Evolutionary conservation across 2,113 vertebrate species (phyloP).

Genomic region (Rhinogobius similis): DNA sequence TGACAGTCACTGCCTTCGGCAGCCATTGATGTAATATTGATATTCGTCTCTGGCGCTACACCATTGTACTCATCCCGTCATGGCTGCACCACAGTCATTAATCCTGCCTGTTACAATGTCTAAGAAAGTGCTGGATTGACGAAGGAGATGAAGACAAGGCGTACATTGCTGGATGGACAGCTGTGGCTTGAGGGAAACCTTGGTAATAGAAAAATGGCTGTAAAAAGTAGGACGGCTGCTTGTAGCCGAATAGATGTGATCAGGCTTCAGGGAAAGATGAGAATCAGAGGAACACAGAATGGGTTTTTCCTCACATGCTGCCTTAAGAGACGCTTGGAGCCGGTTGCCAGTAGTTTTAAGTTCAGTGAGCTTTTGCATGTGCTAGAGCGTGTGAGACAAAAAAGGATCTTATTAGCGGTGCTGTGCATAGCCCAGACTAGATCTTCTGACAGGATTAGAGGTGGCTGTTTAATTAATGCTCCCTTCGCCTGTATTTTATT

Average conservation of each 20-base stretch:
- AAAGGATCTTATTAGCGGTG: constrained; percentile 21
- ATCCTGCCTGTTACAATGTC: neutral
- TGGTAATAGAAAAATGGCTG: constrained; percentile 17
- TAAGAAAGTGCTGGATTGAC: constrained; percentile 8
- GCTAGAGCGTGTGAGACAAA: constrained; percentile 12
- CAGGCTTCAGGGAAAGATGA: constrained; percentile 46
- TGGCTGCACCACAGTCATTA: constrained; percentile 2
- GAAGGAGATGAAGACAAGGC: neutral
- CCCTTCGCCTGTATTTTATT: constrained; percentile 14
- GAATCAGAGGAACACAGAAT: constrained; percentile 37
- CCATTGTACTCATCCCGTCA: constrained; percentile 1
- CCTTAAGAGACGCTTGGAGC: constrained; percentile 45
- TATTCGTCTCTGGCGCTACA: constrained; percentile 13
- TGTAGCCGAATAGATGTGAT: constrained; percentile 40
- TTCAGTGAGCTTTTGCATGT: constrained; percentile 32
- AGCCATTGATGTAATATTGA: constrained; percentile 18
- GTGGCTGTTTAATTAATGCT: constrained; percentile 38
- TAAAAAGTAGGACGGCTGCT: constrained; percentile 22
- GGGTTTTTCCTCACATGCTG: constrained; percentile 27
- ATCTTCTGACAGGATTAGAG: constrained; percentile 33
- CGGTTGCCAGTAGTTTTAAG: constrained; percentile 35
- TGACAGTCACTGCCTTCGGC: constrained; percentile 31
- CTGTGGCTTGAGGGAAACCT: constrained; percentile 19
- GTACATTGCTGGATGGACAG: constrained; percentile 13
- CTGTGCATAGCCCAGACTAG: constrained; percentile 7